Evolutionary conservation across 2,888 invertebrate species (phyloP).

Genomic region (Galerucella nymphaeae): DNA sequence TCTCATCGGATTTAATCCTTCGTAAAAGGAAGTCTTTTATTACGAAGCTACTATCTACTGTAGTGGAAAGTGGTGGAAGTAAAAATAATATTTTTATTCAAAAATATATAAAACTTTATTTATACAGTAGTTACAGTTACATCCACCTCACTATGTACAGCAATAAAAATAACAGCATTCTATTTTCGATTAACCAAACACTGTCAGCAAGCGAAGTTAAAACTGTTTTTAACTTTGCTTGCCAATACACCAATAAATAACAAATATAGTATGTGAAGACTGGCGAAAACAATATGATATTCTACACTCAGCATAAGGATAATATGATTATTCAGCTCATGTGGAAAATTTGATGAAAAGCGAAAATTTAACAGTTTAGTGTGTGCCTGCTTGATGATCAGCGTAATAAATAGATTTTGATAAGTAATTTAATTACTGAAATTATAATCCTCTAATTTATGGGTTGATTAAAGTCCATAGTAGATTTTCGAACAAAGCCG

Average conservation of each 20-base stretch:
- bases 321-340: too few species aligned
- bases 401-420: too few species aligned
- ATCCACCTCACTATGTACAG: slow-evolving; percentile 58
- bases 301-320: not conserved
- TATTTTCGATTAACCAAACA: slow-evolving; percentile 42
- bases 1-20: too few species aligned
- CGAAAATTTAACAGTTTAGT: too few species aligned
- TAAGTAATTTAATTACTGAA: too few species aligned
- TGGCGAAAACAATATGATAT: not conserved
- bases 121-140: slow-evolving; percentile 50
- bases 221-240: slow-evolving; percentile 45
- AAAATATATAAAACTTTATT: slow-evolving; percentile 29
- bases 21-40: too few species aligned
- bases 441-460: too few species aligned
- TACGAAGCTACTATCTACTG: too few species aligned
- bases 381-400: too few species aligned
- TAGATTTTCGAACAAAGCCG: too few species aligned
- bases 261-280: not conserved
- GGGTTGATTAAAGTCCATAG: too few species aligned
- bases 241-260: slow-evolving; percentile 44
- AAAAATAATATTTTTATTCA: not conserved
- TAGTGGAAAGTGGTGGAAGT: not conserved
- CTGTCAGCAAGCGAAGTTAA: slow-evolving; percentile 48
- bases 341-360: too few species aligned
- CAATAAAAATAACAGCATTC: slow-evolving; percentile 48